These are phyloP conservation scores for Heliconius charithonia DNA, from an alignment of 2,888 invertebrate species.

Conservation along the genomic window DNA sequence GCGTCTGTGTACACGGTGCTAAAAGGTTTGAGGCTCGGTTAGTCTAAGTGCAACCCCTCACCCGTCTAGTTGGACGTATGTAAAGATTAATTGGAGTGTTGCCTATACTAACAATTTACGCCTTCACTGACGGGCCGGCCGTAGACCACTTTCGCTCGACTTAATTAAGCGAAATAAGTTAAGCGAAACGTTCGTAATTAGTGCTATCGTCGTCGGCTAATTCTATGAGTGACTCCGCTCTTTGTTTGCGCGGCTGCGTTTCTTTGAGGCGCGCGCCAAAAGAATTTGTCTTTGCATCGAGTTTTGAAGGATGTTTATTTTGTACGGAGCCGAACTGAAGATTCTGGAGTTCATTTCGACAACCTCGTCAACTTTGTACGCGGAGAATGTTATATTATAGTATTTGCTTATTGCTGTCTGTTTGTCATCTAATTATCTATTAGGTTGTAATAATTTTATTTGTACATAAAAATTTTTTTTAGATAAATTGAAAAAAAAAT, in stretches of 20 bases:
- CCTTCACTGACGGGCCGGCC: conserved; percentile 77
- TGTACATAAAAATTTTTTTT: neutral
- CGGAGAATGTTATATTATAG: conserved; percentile 12
- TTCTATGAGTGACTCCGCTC: conserved; percentile 74
- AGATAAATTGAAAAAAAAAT: neutral
- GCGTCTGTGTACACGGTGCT: conserved; percentile 62
- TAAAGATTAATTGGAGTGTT: conserved; percentile 84
- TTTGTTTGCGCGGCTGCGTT: conserved; percentile 75
- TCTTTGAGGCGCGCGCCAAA: conserved; percentile 80
- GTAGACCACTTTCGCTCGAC: conserved; percentile 82
- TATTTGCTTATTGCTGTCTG: conserved; percentile 21
- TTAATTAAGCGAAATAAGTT: conserved; percentile 84
- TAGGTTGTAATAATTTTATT: neutral
- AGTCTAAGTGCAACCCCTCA: conserved; percentile 75
- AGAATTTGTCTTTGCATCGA: conserved; percentile 82
- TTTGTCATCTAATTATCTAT: conserved; percentile 3
- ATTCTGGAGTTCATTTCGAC: conserved; percentile 49
- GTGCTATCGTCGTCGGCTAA: conserved; percentile 80
- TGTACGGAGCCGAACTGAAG: conserved; percentile 61
- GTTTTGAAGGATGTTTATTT: conserved; percentile 79
- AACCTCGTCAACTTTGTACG: conserved; percentile 31
- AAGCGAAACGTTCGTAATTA: conserved; percentile 83
- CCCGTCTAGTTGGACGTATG: conserved; percentile 81
- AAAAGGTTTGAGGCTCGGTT: conserved; percentile 67
- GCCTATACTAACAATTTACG: conserved; percentile 81